A percentile compares a stretch with the other conserved stretches of the same genome.
Conservation (phyloP, 2,888 invertebrate species). For the Danaus chrysippus region DNA sequence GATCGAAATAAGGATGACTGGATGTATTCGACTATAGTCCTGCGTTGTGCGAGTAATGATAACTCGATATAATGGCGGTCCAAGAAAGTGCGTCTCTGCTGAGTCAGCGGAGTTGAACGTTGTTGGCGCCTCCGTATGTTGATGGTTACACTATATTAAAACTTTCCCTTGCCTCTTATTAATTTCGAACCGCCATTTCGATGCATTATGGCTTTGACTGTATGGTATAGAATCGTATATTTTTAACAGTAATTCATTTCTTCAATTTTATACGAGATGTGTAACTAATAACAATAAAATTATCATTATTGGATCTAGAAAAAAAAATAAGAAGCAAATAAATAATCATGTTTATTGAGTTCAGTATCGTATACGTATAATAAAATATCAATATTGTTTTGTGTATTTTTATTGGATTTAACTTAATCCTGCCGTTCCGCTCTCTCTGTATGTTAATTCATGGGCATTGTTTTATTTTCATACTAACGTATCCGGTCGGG, state of each 20-base stretch:
- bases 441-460: slow-evolving; percentile 75
- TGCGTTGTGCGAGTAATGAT: slow-evolving; percentile 73
- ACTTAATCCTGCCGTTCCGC: slow-evolving; percentile 73
- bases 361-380: neutral
- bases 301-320: no score
- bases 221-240: no score
- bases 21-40: slow-evolving; percentile 57
- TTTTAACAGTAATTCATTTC: no score
- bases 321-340: no score
- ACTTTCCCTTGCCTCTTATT: slow-evolving; percentile 27
- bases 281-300: no score
- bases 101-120: slow-evolving; percentile 70
- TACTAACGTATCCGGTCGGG: slow-evolving; percentile 65
- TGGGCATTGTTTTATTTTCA: slow-evolving; percentile 71
- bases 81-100: slow-evolving; percentile 58
- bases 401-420: slow-evolving; percentile 65
- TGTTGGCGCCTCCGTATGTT: slow-evolving; percentile 55
- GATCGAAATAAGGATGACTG: slow-evolving; percentile 67
- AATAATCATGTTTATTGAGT: neutral
- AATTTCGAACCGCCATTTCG: slow-evolving; percentile 15
- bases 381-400: neutral
- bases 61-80: slow-evolving; percentile 59
- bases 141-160: slow-evolving; percentile 22
- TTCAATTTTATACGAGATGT: no score
- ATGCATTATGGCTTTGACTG: neutral